phyloP scores from a whole-genome alignment of 2,797 vertebrate species.

The Cirrhinus mrigala region DNA sequence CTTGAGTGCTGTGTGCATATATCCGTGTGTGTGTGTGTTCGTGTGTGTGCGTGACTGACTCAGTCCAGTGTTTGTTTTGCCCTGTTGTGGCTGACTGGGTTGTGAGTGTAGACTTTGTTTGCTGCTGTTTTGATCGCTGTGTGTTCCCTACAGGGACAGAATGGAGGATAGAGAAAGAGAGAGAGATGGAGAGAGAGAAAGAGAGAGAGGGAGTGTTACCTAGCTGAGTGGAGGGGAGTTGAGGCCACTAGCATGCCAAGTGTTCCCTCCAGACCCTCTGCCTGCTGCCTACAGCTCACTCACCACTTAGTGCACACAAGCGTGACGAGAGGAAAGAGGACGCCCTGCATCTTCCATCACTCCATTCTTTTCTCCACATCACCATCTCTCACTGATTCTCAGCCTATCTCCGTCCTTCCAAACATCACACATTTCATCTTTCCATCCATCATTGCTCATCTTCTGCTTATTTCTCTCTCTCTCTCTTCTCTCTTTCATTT shows the following conservation, averaged over 20 bases:
- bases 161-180: conserved; percentile 42
- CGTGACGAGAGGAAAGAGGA: conserved; percentile 56
- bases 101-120: conserved; percentile 60
- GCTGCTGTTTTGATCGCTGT: conserved; percentile 63
- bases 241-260: conserved; percentile 61
- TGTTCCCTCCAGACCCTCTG: conserved; percentile 59
- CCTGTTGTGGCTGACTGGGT: conserved; percentile 61
- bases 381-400: conserved; percentile 22
- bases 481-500: not conserved
- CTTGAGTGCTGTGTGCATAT: conserved; percentile 37
- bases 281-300: conserved; percentile 59
- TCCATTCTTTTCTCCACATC: conserved; percentile 18
- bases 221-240: conserved; percentile 53
- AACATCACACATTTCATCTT: conserved; percentile 12
- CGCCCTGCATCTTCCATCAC: conserved; percentile 40
- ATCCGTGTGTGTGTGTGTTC: conserved; percentile 23
- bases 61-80: conserved; percentile 58
- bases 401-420: not conserved
- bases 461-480: not conserved
- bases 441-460: conserved; percentile 30
- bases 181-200: conserved; percentile 15
- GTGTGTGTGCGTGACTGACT: conserved; percentile 32
- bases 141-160: conserved; percentile 44
- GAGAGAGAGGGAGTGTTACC: conserved; percentile 37
- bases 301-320: conserved; percentile 63